Conservation (phyloP, 2,113 vertebrate genomes). For the Piprites chloris region DNA sequence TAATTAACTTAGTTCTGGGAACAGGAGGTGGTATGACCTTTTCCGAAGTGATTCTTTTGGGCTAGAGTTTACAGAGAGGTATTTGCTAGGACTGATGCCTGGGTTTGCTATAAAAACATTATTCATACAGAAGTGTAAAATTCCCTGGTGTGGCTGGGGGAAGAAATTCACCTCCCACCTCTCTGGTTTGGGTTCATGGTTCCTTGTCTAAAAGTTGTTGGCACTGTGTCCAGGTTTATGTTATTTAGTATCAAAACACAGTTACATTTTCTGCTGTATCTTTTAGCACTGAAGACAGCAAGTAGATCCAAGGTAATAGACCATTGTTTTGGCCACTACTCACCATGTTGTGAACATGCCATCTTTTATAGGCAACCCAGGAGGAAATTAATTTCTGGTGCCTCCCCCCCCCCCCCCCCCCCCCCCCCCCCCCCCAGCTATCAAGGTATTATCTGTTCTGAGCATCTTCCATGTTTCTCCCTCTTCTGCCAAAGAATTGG, state of each 20-base stretch:
- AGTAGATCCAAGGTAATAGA: background rate
- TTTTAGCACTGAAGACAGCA: background rate
- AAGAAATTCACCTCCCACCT: background rate
- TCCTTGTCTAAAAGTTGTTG: background rate
- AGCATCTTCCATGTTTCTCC: background rate
- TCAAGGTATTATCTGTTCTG: background rate
- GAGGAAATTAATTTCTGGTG: background rate
- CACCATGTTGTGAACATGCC: background rate
- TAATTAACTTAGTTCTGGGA: slow-evolving; percentile 54
- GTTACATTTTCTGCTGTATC: background rate
- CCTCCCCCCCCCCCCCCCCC: background rate
- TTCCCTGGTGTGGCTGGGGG: background rate
- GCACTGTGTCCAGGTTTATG: background rate
- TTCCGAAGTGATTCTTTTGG: slow-evolving; percentile 35
- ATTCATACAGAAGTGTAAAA: background rate
- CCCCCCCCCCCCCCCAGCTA: background rate
- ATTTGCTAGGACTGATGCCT: background rate
- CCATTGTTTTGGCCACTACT: background rate
- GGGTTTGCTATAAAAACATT: slow-evolving; percentile 7
- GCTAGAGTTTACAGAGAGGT: slow-evolving; percentile 11
- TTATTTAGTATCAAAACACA: background rate
- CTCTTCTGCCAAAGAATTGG: background rate
- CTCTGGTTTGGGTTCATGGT: background rate
- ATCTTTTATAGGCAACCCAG: background rate
- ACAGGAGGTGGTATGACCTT: slow-evolving; percentile 46